phyloP scores from a whole-genome alignment of 2,888 invertebrate species.

The Aphidius colemani region DNA sequence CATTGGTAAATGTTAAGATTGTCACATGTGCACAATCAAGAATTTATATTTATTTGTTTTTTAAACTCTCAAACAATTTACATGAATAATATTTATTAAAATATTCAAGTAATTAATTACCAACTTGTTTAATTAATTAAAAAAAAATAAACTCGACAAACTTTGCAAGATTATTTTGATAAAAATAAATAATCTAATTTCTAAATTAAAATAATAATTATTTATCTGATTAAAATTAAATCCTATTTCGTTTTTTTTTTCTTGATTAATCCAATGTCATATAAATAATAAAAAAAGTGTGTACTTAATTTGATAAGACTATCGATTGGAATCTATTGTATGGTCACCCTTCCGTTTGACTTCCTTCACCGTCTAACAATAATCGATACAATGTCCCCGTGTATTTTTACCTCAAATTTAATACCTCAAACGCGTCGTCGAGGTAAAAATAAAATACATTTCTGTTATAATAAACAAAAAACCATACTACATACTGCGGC shows the following conservation, averaged over 20 bases:
- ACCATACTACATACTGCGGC: background rate
- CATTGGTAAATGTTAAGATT: slow-evolving; percentile 31
- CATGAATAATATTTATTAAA: background rate
- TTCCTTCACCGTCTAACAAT: slow-evolving; percentile 31
- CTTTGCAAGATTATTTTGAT: too few relatives aligned
- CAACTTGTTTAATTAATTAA: background rate
- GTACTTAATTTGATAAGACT: slow-evolving; percentile 36
- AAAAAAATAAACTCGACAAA: background rate
- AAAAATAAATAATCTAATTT: too few relatives aligned
- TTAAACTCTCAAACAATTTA: background rate
- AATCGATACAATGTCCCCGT: slow-evolving; percentile 43
- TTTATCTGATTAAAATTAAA: too few relatives aligned
- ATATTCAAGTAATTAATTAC: background rate
- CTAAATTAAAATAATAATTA: background rate
- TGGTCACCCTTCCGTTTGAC: slow-evolving; percentile 41
- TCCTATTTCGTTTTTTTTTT: too few relatives aligned
- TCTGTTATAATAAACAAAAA: background rate
- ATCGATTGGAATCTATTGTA: slow-evolving; percentile 42
- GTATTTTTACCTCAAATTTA: slow-evolving; percentile 39
- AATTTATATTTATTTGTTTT: too few relatives aligned
- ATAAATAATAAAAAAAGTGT: background rate
- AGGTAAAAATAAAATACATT: background rate
- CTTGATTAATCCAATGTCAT: slow-evolving; percentile 10
- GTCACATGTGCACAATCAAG: slow-evolving; percentile 4
- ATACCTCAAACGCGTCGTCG: too few relatives aligned